phyloP scores from a whole-genome alignment of 2,797 vertebrate genomes.

The Jordanella pulchra region DNA sequence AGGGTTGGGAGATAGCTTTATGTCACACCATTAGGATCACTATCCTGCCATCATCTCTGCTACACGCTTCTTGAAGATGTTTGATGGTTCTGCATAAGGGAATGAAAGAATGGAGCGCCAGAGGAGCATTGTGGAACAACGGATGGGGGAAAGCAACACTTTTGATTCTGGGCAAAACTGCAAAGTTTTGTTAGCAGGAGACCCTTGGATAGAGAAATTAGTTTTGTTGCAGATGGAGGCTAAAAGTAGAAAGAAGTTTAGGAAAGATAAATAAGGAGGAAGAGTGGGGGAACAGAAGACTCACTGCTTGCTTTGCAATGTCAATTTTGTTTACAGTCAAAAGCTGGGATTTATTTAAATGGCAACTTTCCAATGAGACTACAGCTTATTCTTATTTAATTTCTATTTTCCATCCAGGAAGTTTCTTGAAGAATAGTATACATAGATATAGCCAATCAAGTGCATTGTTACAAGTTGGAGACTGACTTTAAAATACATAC shows the following conservation, averaged over 20 bases:
- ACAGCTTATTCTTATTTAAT: slow-evolving; percentile 34
- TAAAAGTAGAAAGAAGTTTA: slow-evolving; percentile 42
- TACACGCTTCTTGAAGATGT: slow-evolving; percentile 59
- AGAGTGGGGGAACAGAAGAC: slow-evolving; percentile 11
- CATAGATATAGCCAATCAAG: background rate
- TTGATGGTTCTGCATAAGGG: slow-evolving; percentile 51
- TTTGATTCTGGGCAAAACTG: slow-evolving; percentile 47
- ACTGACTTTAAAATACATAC: too few species aligned
- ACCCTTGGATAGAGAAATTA: slow-evolving; percentile 24
- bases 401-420: background rate
- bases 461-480: background rate
- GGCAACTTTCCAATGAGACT: slow-evolving; percentile 38
- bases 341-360: slow-evolving; percentile 27
- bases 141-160: slow-evolving; percentile 33
- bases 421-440: background rate
- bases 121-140: slow-evolving; percentile 19
- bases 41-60: slow-evolving; percentile 65
- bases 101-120: background rate
- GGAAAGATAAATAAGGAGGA: slow-evolving; percentile 38
- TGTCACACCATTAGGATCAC: slow-evolving; percentile 63
- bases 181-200: slow-evolving; percentile 50
- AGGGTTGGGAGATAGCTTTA: slow-evolving; percentile 47
- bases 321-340: slow-evolving; percentile 29
- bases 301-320: slow-evolving; percentile 14
- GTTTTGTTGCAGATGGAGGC: slow-evolving; percentile 49